Percentiles rank a stretch among this genome's conserved stretches.
Conservation (phyloP, 2,113 vertebrate species). For the Oncorhynchus gorbuscha region DNA sequence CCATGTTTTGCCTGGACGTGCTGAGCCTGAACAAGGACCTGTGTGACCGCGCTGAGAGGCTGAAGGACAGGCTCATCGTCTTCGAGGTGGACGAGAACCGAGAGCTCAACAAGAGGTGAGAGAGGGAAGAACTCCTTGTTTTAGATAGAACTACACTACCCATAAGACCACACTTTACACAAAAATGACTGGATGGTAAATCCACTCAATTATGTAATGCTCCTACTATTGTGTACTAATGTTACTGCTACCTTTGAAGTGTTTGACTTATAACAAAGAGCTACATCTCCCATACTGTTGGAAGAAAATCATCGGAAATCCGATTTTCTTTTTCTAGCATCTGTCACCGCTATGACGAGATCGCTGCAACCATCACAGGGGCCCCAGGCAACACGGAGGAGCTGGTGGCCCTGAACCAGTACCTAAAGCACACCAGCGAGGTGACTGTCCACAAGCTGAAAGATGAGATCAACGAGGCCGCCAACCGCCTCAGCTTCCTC, state of each 20-base stretch:
- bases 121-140: not conserved
- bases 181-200: not conserved
- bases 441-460: conserved; percentile 79
- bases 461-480: conserved; percentile 74
- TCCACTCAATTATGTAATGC: not conserved
- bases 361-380: conserved; percentile 75
- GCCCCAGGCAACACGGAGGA: conserved; percentile 78
- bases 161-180: not conserved
- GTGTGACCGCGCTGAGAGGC: conserved; percentile 71
- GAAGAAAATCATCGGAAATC: not conserved
- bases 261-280: not conserved
- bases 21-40: conserved; percentile 79
- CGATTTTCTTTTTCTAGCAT: conserved; percentile 69
- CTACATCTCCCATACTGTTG: not conserved
- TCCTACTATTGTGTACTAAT: too few species aligned
- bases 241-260: too few species aligned
- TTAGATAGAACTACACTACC: not conserved
- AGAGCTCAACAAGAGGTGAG: conserved; percentile 79
- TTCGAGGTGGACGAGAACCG: conserved; percentile 82
- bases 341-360: conserved; percentile 79
- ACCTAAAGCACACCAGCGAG: conserved; percentile 76
- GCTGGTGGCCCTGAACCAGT: conserved; percentile 76
- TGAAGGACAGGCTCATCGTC: conserved; percentile 77
- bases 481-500: conserved; percentile 77
- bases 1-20: conserved; percentile 86